phyloP scores from a whole-genome alignment of 2,113 vertebrate genomes.

The Chionodraco myersi region DNA sequence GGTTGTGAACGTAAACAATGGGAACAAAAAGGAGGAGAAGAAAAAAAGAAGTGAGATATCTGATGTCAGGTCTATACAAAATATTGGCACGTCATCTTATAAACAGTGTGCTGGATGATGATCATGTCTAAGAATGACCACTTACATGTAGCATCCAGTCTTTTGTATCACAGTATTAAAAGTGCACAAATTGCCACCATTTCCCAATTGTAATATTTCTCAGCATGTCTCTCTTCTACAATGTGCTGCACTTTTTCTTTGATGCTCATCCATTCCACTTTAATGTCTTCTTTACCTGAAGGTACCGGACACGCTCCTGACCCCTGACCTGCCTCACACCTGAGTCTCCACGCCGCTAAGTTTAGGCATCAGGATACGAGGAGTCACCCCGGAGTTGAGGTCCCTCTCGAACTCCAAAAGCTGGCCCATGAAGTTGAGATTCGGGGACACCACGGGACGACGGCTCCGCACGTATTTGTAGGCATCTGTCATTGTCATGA shows the following conservation, averaged over 20 bases:
- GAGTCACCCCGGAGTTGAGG: constrained; percentile 88
- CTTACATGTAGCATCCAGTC: constrained; percentile 55
- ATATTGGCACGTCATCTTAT: constrained; percentile 79
- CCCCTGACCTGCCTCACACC: constrained; percentile 73
- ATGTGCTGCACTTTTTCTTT: constrained; percentile 19
- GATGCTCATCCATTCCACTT: constrained; percentile 21
- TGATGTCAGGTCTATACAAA: constrained; percentile 67
- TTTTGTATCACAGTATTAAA: constrained; percentile 69
- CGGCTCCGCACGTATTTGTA: constrained; percentile 89
- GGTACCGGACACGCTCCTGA: background rate
- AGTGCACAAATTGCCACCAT: constrained; percentile 48
- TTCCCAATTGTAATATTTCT: constrained; percentile 30
- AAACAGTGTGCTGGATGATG: constrained; percentile 63
- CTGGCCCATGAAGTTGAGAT: constrained; percentile 91
- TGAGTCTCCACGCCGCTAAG: constrained; percentile 88
- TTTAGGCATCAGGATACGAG: constrained; percentile 88
- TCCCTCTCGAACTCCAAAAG: constrained; percentile 89
- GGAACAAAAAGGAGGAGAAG: constrained; percentile 55
- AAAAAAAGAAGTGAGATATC: constrained; percentile 40
- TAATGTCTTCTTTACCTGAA: background rate
- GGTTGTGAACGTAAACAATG: constrained; percentile 50
- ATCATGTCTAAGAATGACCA: constrained; percentile 54
- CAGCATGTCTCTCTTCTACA: background rate
- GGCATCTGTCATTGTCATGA: constrained; percentile 90
- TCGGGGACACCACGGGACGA: constrained; percentile 87